Conservation (phyloP, 2,113 vertebrate genomes). For the Zapornia atra region DNA sequence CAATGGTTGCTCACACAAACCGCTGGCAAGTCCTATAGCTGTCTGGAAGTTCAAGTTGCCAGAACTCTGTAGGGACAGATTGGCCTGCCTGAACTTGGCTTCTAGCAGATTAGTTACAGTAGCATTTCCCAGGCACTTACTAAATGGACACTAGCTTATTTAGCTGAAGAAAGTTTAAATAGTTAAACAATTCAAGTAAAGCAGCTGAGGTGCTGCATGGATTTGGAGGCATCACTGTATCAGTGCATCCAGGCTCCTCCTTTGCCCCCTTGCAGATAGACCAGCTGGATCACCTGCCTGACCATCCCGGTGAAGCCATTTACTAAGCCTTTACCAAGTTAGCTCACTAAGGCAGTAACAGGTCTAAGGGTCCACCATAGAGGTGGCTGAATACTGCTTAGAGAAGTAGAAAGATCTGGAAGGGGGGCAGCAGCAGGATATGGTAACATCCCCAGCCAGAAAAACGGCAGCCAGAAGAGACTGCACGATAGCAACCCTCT, state of each 20-base stretch:
- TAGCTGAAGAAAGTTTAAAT: neutral
- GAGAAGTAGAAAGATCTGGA: neutral
- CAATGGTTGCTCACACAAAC: neutral
- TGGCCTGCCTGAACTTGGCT: neutral
- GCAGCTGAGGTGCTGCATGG: neutral
- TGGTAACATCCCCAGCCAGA: neutral
- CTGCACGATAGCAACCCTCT: neutral
- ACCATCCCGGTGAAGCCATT: neutral
- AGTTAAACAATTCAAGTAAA: neutral
- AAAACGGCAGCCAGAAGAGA: neutral
- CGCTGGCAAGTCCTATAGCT: neutral
- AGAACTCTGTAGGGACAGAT: neutral
- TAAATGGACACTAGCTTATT: neutral
- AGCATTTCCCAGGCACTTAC: neutral
- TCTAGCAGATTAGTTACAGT: neutral
- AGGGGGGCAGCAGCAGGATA: neutral
- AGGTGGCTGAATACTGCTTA: neutral
- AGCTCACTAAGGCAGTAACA: neutral
- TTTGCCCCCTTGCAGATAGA: neutral
- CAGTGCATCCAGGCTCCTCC: neutral
- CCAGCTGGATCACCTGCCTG: neutral
- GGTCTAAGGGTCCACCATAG: neutral
- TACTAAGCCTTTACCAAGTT: neutral
- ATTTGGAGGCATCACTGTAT: neutral
- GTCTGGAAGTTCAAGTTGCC: neutral